Conservation (phyloP, 2,797 vertebrate genomes). For the Ara ararauna region DNA sequence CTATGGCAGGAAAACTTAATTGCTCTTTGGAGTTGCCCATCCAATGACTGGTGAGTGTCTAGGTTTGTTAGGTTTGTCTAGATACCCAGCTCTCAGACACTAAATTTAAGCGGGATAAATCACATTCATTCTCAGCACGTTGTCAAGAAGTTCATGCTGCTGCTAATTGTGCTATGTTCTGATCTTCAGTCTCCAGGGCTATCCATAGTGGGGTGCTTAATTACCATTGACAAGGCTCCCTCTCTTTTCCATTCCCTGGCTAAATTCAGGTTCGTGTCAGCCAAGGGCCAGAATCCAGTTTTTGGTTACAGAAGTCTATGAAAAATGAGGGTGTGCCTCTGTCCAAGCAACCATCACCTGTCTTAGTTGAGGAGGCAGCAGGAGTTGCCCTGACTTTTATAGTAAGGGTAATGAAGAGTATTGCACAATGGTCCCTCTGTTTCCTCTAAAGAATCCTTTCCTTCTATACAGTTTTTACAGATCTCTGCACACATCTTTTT, state of each 20-base stretch:
- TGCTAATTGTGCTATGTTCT: not conserved
- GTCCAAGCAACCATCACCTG: not conserved
- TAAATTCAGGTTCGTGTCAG: not conserved
- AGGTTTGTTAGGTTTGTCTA: not conserved
- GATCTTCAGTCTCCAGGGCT: slow-evolving; percentile 59
- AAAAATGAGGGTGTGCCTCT: not conserved
- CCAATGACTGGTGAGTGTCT: not conserved
- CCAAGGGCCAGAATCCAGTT: not conserved
- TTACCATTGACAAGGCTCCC: not conserved
- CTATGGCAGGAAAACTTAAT: not conserved
- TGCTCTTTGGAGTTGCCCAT: not conserved
- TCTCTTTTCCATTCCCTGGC: not conserved
- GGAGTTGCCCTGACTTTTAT: not conserved
- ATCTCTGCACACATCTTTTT: slow-evolving; percentile 78
- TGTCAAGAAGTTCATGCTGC: not conserved
- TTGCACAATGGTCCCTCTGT: slow-evolving; percentile 49
- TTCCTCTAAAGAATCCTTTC: slow-evolving; percentile 74
- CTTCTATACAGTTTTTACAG: slow-evolving; percentile 79
- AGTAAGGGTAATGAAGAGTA: not conserved
- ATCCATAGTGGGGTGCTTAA: not conserved
- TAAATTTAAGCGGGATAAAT: not conserved
- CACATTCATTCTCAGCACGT: not conserved
- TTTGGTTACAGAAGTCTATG: not conserved
- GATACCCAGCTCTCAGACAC: not conserved
- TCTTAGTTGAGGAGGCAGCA: slow-evolving; percentile 38